phyloP scores from a whole-genome alignment of 2,797 vertebrate species.

The Parotocinclus haroldoi region DNA sequence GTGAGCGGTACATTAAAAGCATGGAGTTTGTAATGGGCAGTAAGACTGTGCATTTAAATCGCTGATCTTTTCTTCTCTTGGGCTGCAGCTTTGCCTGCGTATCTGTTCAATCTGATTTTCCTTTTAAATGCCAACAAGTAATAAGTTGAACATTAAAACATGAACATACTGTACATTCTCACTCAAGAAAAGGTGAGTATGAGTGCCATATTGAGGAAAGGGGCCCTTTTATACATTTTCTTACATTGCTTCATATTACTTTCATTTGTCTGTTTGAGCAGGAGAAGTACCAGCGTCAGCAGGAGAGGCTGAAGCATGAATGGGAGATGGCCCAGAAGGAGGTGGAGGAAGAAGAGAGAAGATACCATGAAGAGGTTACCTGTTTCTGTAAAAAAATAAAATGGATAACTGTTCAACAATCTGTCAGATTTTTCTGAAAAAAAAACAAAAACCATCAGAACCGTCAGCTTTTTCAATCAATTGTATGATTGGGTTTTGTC shows the following conservation, averaged over 20 bases:
- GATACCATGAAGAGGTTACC: slow-evolving; percentile 94
- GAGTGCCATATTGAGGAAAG: not conserved
- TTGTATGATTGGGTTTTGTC: not conserved
- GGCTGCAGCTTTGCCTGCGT: too few species aligned
- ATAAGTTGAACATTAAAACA: not conserved
- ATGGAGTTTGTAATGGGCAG: too few species aligned
- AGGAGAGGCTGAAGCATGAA: slow-evolving; percentile 92
- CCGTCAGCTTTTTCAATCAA: not conserved
- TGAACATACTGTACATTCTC: too few species aligned
- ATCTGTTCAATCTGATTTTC: not conserved
- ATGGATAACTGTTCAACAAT: not conserved
- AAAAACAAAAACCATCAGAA: too few species aligned
- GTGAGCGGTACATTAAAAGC: too few species aligned
- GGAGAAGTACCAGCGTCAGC: slow-evolving; percentile 91
- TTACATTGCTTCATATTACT: too few species aligned
- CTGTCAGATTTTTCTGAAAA: too few species aligned
- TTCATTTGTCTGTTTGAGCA: slow-evolving; percentile 61
- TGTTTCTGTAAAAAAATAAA: too few species aligned
- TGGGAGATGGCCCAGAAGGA: slow-evolving; percentile 96
- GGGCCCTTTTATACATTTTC: not conserved
- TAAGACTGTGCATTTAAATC: too few species aligned
- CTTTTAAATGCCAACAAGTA: too few species aligned
- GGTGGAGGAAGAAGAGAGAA: slow-evolving; percentile 91
- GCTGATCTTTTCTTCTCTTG: too few species aligned
- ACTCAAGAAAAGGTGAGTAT: too few species aligned